Evolutionary conservation across 2,113 vertebrate species (phyloP).

Genomic region (pig (Sus scrofa)): DNA sequence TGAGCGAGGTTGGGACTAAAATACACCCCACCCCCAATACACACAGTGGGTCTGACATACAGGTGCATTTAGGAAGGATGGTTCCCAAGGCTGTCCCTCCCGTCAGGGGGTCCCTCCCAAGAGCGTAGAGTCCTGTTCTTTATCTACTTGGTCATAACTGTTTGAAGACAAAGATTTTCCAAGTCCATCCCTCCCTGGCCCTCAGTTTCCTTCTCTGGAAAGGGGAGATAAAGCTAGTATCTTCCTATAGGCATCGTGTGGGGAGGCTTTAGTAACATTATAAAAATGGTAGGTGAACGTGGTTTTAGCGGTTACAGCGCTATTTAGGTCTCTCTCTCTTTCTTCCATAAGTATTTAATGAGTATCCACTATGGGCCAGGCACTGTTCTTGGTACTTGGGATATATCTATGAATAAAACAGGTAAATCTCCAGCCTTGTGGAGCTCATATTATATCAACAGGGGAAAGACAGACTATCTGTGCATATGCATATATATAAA

Average conservation of each 20-base stretch:
- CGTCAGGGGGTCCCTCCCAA: neutral
- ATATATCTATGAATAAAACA: neutral
- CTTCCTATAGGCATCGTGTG: fast-evolving
- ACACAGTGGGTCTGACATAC: neutral
- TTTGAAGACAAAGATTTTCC: neutral
- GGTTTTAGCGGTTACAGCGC: neutral
- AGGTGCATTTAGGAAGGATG: neutral
- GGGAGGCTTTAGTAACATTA: neutral
- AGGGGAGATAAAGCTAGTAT: neutral
- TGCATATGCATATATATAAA: too few relatives aligned
- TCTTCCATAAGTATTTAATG: neutral
- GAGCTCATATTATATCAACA: neutral
- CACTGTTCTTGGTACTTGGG: neutral
- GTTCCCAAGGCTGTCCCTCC: neutral
- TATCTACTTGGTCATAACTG: neutral
- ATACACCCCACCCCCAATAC: neutral
- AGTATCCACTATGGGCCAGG: neutral
- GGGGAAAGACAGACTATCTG: neutral
- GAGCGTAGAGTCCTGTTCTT: neutral
- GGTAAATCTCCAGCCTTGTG: neutral
- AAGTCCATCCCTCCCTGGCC: neutral
- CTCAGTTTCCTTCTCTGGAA: neutral
- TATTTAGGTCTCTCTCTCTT: too few relatives aligned
- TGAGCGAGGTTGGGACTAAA: neutral
- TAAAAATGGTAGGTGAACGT: neutral